Conservation (phyloP, 92 coral and sea anemone species). For the Umimayanthus kanabou region DNA sequence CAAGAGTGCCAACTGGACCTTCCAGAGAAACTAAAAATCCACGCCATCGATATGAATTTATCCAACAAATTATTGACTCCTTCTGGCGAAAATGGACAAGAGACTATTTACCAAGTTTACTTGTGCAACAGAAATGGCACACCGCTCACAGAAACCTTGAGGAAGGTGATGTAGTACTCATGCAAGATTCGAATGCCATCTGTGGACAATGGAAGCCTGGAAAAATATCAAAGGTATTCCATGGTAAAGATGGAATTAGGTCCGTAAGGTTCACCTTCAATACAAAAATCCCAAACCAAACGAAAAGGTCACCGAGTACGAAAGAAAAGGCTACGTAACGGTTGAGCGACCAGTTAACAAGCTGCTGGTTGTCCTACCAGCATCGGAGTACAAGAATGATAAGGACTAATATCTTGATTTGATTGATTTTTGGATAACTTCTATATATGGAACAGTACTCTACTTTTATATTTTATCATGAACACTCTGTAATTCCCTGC, state of each 20-base stretch:
- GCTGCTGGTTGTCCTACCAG: constrained; percentile 47
- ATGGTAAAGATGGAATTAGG: constrained; percentile 53
- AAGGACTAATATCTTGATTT: no score
- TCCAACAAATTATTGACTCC: no score
- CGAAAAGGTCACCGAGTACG: constrained; percentile 38
- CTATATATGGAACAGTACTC: no score
- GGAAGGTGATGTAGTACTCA: constrained; percentile 54
- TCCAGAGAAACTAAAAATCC: no score
- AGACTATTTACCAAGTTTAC: no score
- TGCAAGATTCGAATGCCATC: constrained; percentile 68
- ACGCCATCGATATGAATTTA: no score
- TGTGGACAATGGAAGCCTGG: constrained; percentile 39
- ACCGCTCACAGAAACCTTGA: background rate
- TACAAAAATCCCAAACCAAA: constrained; percentile 48
- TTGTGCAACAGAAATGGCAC: no score
- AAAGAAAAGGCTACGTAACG: constrained; percentile 49
- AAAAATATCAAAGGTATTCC: constrained; percentile 36
- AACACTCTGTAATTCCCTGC: no score
- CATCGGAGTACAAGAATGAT: constrained; percentile 11
- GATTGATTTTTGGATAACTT: no score
- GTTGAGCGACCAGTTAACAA: constrained; percentile 52
- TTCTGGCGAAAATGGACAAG: no score
- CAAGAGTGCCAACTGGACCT: no score
- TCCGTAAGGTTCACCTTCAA: constrained; percentile 38
- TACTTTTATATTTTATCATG: no score